Evolutionary conservation across 1,140 invertebrate species (phyloP), one percentile per base, ranked within the genome.

Genomic region (Camponotus pennsylvanicus): DNA sequence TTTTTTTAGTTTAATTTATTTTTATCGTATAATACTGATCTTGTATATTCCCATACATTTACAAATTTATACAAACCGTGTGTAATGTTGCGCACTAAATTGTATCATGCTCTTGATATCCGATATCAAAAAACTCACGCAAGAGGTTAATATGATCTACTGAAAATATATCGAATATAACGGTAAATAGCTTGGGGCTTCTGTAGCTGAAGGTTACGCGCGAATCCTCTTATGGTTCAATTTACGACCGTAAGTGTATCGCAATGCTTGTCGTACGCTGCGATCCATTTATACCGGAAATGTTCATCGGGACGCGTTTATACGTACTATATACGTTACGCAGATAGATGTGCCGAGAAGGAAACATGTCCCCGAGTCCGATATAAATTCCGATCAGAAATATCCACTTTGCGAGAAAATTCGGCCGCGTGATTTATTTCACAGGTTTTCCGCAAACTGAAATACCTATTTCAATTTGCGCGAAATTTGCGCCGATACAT

Each of bases 371-470:
- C 32, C 11, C 61, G 32, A 27, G 37, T 42, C 49, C 21, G 75
- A 85, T 78, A 86, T 85, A 88, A 90, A 90, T 88, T 83, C 70
- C 70, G 89, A 90, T 90, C 89, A 85, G 59, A 89, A 76, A 77
- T 89, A 87, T 77, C 64, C 76, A 85, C 70, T 89, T 89, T 57
- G 70, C 71, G 64, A 27, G 37, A 40, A 82, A 90, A 90, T 88
- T 86, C 70, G 84, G 61, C 37, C 66, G 21, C 37, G 45, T 64
- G 86, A 90, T 87, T 87, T 87, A 87, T 87, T 84, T 66, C 21
- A 9, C 69, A 32, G 49, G 59, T 77, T 80, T 59, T 67, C 59
- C 32, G 61, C 71, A 70, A 88, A 76, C 11, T 40, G 66, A 70
- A 73, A 40, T 69, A 64, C 52, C 73, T 69, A 85, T 90, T 90